A percentile compares a stretch with the other conserved stretches of the same genome.
Evolutionary conservation across 2,113 vertebrate species (phyloP).

Genomic region (Procavia capensis): DNA sequence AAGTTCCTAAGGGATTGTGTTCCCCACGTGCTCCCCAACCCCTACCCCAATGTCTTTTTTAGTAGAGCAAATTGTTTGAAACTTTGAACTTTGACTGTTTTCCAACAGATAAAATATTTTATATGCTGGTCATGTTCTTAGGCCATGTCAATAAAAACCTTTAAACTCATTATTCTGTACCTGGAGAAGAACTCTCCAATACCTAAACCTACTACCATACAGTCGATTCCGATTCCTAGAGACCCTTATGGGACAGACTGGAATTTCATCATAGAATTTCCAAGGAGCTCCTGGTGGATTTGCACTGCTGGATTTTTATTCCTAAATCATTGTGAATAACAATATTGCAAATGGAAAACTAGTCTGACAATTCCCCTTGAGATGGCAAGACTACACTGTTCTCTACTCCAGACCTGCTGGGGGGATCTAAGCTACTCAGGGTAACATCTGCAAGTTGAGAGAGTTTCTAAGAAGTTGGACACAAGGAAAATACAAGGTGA

Average conservation of each 20-base stretch:
- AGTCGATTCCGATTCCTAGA: too few species aligned
- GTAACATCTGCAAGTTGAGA: background rate
- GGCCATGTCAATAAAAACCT: background rate
- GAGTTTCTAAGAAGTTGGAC: background rate
- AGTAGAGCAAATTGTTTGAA: constrained; percentile 1
- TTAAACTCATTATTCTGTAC: background rate
- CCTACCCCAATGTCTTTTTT: too few species aligned
- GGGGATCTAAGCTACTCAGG: too few species aligned
- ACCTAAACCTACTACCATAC: too few species aligned
- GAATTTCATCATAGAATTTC: too few species aligned
- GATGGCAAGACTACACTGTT: background rate
- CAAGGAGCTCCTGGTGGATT: too few species aligned
- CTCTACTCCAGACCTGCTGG: background rate
- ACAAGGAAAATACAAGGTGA: background rate
- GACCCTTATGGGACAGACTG: too few species aligned
- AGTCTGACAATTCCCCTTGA: background rate
- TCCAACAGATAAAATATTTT: background rate
- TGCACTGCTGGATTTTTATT: too few species aligned
- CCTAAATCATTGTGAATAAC: background rate
- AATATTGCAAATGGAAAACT: constrained; percentile 20
- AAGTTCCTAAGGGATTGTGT: background rate
- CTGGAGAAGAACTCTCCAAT: background rate
- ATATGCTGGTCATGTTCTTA: background rate
- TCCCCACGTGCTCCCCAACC: too few species aligned
- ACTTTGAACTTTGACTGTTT: background rate